Evolutionary conservation across 1,140 invertebrate genomes (phyloP).

Genomic region (Ips nitidus): DNA sequence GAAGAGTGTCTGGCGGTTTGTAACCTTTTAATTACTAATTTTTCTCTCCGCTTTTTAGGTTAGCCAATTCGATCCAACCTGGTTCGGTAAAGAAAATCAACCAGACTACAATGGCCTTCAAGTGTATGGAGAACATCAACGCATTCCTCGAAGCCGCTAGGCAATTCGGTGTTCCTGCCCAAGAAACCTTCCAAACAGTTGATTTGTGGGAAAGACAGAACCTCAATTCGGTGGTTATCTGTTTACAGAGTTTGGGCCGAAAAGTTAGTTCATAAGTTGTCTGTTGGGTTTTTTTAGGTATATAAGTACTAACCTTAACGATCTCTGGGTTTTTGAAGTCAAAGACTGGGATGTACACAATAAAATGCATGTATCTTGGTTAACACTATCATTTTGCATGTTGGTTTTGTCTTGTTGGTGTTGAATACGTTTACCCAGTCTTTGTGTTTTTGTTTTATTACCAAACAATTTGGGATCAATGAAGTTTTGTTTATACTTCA

Average conservation of each 20-base stretch:
- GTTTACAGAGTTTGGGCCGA: slow-evolving; percentile 89
- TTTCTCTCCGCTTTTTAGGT: slow-evolving; percentile 53
- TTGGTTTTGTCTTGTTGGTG: no score
- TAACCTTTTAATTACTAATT: no score
- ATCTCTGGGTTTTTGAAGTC: no score
- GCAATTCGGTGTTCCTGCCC: slow-evolving; percentile 87
- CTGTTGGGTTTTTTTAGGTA: slow-evolving; percentile 7
- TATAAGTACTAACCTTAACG: no score
- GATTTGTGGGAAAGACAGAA: slow-evolving; percentile 96
- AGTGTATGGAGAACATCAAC: slow-evolving; percentile 99
- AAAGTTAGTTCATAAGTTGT: slow-evolving; percentile 67
- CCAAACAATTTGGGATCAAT: no score
- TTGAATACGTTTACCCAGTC: no score
- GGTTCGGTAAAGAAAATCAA: slow-evolving; percentile 87
- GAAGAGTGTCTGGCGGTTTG: background rate
- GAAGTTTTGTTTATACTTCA: no score
- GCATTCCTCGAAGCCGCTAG: slow-evolving; percentile 85
- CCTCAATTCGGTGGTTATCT: slow-evolving; percentile 92
- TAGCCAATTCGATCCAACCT: slow-evolving; percentile 78
- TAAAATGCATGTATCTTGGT: no score
- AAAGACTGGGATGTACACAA: no score
- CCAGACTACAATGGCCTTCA: slow-evolving; percentile 87
- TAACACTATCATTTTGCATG: no score
- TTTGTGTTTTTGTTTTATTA: no score
- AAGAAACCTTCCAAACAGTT: slow-evolving; percentile 95